These are phyloP conservation scores for Bubo scandiacus DNA, from an alignment of 2,113 vertebrate species.

Conservation along the genomic window DNA sequence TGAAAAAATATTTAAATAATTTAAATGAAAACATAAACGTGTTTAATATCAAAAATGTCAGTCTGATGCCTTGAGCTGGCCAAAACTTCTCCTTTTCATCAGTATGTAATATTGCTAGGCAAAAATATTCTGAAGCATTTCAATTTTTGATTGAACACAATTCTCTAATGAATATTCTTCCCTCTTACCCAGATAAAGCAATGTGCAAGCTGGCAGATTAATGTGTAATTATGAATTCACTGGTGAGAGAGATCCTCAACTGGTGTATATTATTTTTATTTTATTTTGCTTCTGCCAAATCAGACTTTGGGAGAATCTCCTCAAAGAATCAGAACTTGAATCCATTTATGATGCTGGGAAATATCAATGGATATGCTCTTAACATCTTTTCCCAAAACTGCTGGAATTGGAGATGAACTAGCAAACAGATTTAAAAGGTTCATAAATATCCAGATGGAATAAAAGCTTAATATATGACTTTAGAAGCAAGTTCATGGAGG, in stretches of 20 bases:
- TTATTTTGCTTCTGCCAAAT: background rate
- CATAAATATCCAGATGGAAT: background rate
- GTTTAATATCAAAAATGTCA: background rate
- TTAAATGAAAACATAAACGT: background rate
- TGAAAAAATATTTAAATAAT: background rate
- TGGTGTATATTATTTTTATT: background rate
- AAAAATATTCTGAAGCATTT: background rate
- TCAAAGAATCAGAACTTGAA: background rate
- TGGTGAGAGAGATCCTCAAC: background rate
- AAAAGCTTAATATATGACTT: background rate
- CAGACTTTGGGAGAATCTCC: background rate
- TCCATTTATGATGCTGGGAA: background rate
- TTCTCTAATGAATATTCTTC: background rate
- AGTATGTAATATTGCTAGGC: background rate
- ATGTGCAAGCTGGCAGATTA: background rate
- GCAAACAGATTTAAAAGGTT: background rate
- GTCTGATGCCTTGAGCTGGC: background rate
- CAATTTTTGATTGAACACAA: background rate
- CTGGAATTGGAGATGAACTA: background rate
- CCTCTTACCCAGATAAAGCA: background rate
- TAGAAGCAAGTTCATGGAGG: background rate
- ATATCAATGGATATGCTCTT: background rate
- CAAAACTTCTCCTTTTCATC: background rate
- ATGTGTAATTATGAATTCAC: background rate
- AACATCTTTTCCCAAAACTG: background rate